Conservation (phyloP, 2,888 invertebrate species). For the Apodemia zela region DNA sequence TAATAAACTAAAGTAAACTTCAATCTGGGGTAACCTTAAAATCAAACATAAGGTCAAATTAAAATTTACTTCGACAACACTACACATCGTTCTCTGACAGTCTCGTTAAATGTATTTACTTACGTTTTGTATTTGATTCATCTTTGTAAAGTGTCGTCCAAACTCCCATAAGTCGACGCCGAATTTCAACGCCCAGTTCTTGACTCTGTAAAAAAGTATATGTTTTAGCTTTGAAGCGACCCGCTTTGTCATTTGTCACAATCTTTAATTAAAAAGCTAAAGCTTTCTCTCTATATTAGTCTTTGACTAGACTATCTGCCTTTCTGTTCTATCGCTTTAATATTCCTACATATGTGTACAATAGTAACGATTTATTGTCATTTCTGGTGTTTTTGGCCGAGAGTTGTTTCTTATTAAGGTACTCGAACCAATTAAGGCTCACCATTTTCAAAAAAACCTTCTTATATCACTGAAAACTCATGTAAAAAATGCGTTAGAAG, state of each 20-base stretch:
- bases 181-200: conserved; percentile 95
- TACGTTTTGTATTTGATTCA: conserved; percentile 93
- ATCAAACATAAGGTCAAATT: too few species aligned
- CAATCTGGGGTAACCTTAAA: too few species aligned
- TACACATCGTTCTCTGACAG: background rate
- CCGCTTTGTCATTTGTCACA: conserved; percentile 5
- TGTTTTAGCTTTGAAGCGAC: background rate
- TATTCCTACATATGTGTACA: background rate
- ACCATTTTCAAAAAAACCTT: too few species aligned
- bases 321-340: background rate
- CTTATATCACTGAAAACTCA: too few species aligned
- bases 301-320: background rate
- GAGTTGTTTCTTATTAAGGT: too few species aligned
- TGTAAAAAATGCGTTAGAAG: too few species aligned
- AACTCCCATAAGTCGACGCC: conserved; percentile 95
- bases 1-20: too few species aligned
- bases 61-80: background rate
- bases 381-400: background rate
- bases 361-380: background rate
- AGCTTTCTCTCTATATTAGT: background rate
- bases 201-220: conserved; percentile 86
- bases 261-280: conserved; percentile 1
- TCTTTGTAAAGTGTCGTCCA: conserved; percentile 91
- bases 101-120: conserved; percentile 59
- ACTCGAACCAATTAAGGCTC: too few species aligned